These are phyloP conservation scores for Drosophila ercepeae DNA, from an alignment of 1,140 invertebrate species.

Conservation along the genomic window DNA sequence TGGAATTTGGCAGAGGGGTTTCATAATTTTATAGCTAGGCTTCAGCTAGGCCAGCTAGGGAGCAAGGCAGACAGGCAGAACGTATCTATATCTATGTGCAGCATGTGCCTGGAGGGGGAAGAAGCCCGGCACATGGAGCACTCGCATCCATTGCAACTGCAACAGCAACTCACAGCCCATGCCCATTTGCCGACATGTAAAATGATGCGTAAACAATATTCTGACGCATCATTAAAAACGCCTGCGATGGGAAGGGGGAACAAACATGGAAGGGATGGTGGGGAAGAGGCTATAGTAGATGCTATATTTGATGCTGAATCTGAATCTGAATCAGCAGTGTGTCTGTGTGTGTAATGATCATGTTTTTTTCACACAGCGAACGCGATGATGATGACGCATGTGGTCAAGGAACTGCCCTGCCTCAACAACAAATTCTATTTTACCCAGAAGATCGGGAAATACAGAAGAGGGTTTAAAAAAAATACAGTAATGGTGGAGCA, in stretches of 20 bases:
- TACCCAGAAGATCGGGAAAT: conserved; percentile 23
- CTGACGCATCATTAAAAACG: conserved; percentile 82
- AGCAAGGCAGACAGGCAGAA: neutral
- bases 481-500: neutral
- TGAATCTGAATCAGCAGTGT: conserved; percentile 50
- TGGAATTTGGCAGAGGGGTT: conserved; percentile 48
- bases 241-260: conserved; percentile 33
- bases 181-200: conserved; percentile 77
- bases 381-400: conserved; percentile 79
- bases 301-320: conserved; percentile 6
- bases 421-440: conserved; percentile 75
- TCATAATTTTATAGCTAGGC: conserved; percentile 62
- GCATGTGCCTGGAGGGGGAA: neutral
- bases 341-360: conserved; percentile 48
- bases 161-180: conserved; percentile 11
- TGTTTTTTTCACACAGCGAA: conserved; percentile 65
- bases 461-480: neutral
- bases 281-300: conserved; percentile 46
- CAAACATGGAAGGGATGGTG: neutral
- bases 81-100: neutral
- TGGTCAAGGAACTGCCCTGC: conserved; percentile 65
- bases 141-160: conserved; percentile 13
- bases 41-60: neutral
- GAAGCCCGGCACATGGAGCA: conserved; percentile 17
- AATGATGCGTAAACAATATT: conserved; percentile 82